Evolutionary conservation across 1,140 invertebrate species (phyloP).

Genomic region (Pseudomyrmex cubaensis): DNA sequence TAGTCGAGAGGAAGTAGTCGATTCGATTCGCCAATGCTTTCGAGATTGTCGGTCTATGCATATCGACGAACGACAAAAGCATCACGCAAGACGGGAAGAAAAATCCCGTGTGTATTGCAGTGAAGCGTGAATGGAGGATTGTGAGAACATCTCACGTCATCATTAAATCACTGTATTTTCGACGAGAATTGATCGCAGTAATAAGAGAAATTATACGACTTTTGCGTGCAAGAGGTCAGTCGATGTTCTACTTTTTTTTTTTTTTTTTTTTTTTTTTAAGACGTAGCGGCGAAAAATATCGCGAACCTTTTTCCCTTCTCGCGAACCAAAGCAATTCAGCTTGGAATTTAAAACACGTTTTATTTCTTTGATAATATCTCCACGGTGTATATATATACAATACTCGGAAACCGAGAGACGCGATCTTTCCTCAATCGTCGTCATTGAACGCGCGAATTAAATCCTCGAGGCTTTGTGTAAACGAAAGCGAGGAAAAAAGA

Average conservation of each 20-base stretch:
- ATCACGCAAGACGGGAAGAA: conserved; percentile 54
- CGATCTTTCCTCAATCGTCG: conserved; percentile 1
- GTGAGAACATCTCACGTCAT: conserved; percentile 66
- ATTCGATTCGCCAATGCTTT: conserved; percentile 21
- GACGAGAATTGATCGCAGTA: conserved; percentile 1
- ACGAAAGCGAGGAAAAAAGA: background rate
- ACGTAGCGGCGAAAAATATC: no score
- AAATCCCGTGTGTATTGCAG: conserved; percentile 38
- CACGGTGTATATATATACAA: background rate
- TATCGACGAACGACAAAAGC: conserved; percentile 32
- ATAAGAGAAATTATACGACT: conserved; percentile 8
- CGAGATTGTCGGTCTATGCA: conserved; percentile 22
- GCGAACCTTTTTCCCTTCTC: no score
- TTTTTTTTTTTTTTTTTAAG: background rate
- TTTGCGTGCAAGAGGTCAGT: background rate
- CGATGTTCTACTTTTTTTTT: background rate
- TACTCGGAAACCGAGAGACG: conserved; percentile 15
- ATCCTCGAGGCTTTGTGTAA: background rate
- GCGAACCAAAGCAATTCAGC: no score
- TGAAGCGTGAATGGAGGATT: conserved; percentile 32
- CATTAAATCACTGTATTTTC: conserved; percentile 59
- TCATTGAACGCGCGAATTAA: background rate
- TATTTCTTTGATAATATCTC: background rate
- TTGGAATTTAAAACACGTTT: background rate
- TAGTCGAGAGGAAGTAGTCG: conserved; percentile 17